Evolutionary conservation across 2,888 invertebrate genomes (phyloP).

Genomic region (Trachelus iudaicus): DNA sequence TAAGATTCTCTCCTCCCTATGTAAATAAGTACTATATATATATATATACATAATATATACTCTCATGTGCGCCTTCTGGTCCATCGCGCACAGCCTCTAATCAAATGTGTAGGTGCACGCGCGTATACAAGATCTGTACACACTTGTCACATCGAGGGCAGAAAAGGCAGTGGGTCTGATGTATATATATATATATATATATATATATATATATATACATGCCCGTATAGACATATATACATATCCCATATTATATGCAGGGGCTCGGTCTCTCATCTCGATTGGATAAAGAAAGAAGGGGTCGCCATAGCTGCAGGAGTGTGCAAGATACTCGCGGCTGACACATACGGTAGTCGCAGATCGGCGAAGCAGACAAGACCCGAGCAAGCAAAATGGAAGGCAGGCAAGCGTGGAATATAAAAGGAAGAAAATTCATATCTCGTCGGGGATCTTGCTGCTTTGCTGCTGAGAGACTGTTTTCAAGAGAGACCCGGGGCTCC

Average conservation of each 20-base stretch:
- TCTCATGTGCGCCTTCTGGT: neutral
- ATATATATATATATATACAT: too few species aligned
- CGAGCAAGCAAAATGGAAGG: slow-evolving; percentile 63
- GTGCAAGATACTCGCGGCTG: slow-evolving; percentile 22
- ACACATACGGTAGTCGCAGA: slow-evolving; percentile 65
- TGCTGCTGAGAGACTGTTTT: slow-evolving; percentile 63
- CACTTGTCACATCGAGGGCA: slow-evolving; percentile 34
- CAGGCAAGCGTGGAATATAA: slow-evolving; percentile 65
- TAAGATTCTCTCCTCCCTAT: slow-evolving; percentile 8
- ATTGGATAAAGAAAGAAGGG: neutral
- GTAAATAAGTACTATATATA: neutral
- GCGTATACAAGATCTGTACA: slow-evolving; percentile 19
- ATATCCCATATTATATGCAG: neutral
- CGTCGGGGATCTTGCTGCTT: slow-evolving; percentile 63
- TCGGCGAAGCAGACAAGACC: slow-evolving; percentile 63
- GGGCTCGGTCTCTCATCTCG: neutral
- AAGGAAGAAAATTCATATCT: slow-evolving; percentile 64
- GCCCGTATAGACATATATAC: neutral
- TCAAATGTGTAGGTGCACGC: neutral
- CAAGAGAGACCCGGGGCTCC: slow-evolving; percentile 37
- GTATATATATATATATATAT: neutral
- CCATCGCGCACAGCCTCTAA: neutral
- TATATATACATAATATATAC: neutral
- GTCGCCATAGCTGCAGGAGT: neutral
- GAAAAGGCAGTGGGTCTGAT: slow-evolving; percentile 33